A percentile compares a stretch with the other conserved stretches of the same genome.
phyloP scores from a whole-genome alignment of 2,888 invertebrate species.

The Dendrolimus pini region DNA sequence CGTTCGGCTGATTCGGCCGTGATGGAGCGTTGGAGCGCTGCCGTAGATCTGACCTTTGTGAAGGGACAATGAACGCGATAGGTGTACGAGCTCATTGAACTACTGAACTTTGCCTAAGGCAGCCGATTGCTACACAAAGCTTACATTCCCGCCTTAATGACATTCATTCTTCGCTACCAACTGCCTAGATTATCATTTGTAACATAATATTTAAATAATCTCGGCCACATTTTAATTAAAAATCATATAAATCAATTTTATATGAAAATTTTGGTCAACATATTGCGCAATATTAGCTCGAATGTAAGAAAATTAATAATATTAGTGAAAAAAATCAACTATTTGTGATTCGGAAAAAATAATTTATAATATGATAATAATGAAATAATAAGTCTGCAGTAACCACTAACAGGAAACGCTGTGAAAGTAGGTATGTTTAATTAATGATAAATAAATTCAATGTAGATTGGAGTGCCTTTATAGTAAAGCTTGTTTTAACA shows the following conservation, averaged over 20 bases:
- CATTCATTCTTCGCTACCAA: constrained; percentile 26
- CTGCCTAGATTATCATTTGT: constrained; percentile 25
- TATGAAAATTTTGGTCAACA: constrained; percentile 6
- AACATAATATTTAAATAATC: constrained; percentile 13
- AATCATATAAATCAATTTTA: constrained; percentile 11
- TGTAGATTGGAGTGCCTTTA: too few species aligned
- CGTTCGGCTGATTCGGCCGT: neutral
- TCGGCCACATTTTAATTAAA: constrained; percentile 7
- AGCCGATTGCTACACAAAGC: constrained; percentile 48
- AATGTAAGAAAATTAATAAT: neutral
- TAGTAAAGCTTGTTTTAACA: too few species aligned
- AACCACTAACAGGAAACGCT: too few species aligned
- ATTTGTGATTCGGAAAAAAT: too few species aligned
- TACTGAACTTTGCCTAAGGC: constrained; percentile 61
- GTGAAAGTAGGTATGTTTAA: too few species aligned
- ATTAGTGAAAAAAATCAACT: too few species aligned
- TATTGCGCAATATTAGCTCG: neutral
- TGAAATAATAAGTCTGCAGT: too few species aligned
- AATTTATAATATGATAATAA: too few species aligned
- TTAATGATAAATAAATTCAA: too few species aligned
- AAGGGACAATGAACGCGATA: constrained; percentile 54
- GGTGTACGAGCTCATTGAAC: constrained; percentile 54
- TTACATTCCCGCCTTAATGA: constrained; percentile 39
- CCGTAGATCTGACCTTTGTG: constrained; percentile 51
- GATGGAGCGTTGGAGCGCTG: constrained; percentile 16